Evolutionary conservation across 2,113 vertebrate genomes (phyloP).

Genomic region (Archilochus colubris): DNA sequence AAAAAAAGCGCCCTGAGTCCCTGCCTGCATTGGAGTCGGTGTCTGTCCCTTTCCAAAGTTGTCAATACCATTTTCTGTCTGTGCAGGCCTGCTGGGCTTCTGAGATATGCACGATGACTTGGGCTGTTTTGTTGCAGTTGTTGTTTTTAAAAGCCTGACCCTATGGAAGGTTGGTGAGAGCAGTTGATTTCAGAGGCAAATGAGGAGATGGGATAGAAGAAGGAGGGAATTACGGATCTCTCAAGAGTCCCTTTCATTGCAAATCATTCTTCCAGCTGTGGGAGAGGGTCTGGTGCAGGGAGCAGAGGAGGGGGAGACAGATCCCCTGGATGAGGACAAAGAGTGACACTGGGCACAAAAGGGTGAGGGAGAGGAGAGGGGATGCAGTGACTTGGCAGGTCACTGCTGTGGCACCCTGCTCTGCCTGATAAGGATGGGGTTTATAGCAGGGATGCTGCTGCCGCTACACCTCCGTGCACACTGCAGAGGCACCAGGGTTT

Average conservation of each 20-base stretch:
- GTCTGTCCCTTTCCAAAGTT: conserved; percentile 62
- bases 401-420: conserved; percentile 75
- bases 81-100: conserved; percentile 21
- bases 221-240: conserved; percentile 28
- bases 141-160: conserved; percentile 70
- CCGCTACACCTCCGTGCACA: conserved; percentile 68
- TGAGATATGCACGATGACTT: conserved; percentile 41
- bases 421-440: conserved; percentile 84
- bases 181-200: conserved; percentile 64
- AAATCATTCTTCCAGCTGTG: conserved; percentile 47
- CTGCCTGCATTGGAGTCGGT: neutral
- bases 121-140: conserved; percentile 3
- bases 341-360: conserved; percentile 61
- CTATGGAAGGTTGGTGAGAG: conserved; percentile 25
- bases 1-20: conserved; percentile 65
- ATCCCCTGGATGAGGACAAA: conserved; percentile 73
- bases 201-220: conserved; percentile 35
- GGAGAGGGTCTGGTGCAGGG: conserved; percentile 28
- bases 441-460: conserved; percentile 77
- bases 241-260: conserved; percentile 29
- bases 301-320: conserved; percentile 35
- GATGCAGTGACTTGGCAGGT: conserved; percentile 79
- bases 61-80: conserved; percentile 61
- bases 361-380: conserved; percentile 63
- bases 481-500: conserved; percentile 42